Percentiles rank a stretch among this genome's conserved stretches.
Conservation (phyloP, 2,797 vertebrate species). For the Chrysolophus pictus region DNA sequence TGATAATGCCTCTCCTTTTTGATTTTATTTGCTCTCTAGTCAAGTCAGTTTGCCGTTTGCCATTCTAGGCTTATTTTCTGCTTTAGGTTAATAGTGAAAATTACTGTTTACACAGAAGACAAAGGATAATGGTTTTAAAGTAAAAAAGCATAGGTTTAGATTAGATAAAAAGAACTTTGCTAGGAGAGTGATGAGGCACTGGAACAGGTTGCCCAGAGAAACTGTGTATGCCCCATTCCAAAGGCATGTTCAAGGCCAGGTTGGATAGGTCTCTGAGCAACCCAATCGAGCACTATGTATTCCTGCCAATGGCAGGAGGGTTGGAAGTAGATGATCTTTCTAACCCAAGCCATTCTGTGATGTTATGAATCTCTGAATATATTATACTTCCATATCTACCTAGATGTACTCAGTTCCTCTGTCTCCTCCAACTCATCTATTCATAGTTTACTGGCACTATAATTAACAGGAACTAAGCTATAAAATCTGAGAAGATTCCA, state of each 20-base stretch:
- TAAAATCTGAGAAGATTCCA: background rate
- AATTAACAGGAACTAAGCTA: background rate
- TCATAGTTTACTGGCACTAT: background rate
- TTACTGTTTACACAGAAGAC: background rate
- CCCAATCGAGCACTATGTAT: background rate
- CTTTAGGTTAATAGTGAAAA: background rate
- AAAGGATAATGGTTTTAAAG: background rate
- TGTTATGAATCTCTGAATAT: background rate
- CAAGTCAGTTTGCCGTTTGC: background rate
- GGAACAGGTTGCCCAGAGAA: background rate
- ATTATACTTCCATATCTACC: background rate
- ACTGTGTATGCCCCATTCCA: background rate
- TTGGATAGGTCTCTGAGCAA: background rate
- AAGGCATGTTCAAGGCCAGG: background rate
- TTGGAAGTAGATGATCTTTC: background rate
- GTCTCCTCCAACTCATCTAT: background rate
- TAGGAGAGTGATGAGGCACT: background rate
- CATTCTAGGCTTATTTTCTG: background rate
- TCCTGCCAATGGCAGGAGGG: background rate
- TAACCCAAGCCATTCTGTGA: background rate
- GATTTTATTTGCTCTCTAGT: background rate
- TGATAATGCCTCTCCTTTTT: background rate
- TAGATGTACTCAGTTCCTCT: background rate
- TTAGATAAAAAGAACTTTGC: background rate
- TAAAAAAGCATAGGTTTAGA: background rate